phyloP scores from a whole-genome alignment of 2,888 invertebrate genomes.

The Nemotelus pantherinus region DNA sequence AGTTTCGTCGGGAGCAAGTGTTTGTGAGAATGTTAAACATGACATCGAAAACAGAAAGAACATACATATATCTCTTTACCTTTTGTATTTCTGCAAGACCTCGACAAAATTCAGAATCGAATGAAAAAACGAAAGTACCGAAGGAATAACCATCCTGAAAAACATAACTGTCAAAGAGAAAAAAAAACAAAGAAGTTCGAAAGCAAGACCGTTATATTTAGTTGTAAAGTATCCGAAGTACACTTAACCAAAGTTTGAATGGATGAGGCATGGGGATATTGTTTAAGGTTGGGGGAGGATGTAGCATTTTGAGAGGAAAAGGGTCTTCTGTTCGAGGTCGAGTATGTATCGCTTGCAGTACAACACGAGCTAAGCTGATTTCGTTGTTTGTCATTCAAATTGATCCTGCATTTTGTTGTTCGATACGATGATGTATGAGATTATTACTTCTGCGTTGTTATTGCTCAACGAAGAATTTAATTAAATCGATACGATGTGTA shows the following conservation, averaged over 20 bases:
- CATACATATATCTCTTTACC: neutral
- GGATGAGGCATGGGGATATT: too few species aligned
- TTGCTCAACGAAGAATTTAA: neutral
- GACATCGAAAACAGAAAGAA: neutral
- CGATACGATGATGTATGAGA: conserved; percentile 6
- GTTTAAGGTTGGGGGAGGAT: too few species aligned
- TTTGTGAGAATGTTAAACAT: conserved; percentile 4
- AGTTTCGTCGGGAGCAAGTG: too few species aligned
- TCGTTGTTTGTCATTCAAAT: conserved; percentile 34
- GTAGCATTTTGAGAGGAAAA: too few species aligned
- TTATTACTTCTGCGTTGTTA: neutral
- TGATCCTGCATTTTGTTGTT: conserved; percentile 18
- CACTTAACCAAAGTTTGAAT: too few species aligned
- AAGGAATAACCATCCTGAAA: neutral
- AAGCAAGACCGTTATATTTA: neutral
- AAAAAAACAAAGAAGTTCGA: neutral
- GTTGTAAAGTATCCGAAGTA: too few species aligned
- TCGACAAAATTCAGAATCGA: too few species aligned
- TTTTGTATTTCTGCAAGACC: neutral
- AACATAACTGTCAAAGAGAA: neutral
- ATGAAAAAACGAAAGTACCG: too few species aligned
- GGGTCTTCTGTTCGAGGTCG: too few species aligned
- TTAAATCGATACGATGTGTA: neutral
- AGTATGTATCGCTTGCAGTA: neutral
- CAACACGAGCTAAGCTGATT: conserved; percentile 27